Base-by-base conservation (phyloP, 2,888 invertebrate species). In the Philereme vetulata region DNA sequence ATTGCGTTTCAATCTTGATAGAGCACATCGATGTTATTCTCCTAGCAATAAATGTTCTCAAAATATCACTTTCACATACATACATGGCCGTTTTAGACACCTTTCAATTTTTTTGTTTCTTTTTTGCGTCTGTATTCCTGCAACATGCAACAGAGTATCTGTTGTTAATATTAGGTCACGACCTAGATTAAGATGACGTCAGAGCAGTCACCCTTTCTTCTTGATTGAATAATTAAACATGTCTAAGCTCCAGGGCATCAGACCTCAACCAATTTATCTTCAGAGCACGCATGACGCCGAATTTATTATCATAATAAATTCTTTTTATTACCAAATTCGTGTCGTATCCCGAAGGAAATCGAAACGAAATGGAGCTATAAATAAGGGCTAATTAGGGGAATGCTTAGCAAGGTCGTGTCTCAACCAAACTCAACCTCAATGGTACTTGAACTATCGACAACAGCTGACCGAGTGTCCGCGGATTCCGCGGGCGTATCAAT, bases 381-480 rank as follows among this genome's bases (percentile, higher is more conserved):
- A 48, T 55, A 51, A 59, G 52, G 51, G 56, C 54, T 66, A 68
- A 73, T 74, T 71, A 67, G 58, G 45, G 21, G 60, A 62, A 59
- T 55, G 59, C 38, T 60, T 60, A 67, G 70, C 71, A 77, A 79
- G 77, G 75, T 78, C 75, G 67, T 72, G 81, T 77, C 85, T 85
- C 82, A 80, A 21, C 21, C 76, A 67, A 75, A 68, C 75, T 78
- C 82, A 84, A 82, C 75, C 81, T 83, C 77, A 74, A 76, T 70
- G 48, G 8, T 56, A 56, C 56, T 45, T 50, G 44, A 50, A 54
- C 40, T 47, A 45, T 33, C 43, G 34, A 43, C 46, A 49, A 49
- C 66, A 68, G 64, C 67, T 64, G 62, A 21, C 21, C 21, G 21
- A 60, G 66, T 64, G 71, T 52, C 57, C 42, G 48, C 52, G 56